Evolutionary conservation across 2,888 invertebrate genomes (phyloP).

Genomic region (Rhaphigaster nebulosa): DNA sequence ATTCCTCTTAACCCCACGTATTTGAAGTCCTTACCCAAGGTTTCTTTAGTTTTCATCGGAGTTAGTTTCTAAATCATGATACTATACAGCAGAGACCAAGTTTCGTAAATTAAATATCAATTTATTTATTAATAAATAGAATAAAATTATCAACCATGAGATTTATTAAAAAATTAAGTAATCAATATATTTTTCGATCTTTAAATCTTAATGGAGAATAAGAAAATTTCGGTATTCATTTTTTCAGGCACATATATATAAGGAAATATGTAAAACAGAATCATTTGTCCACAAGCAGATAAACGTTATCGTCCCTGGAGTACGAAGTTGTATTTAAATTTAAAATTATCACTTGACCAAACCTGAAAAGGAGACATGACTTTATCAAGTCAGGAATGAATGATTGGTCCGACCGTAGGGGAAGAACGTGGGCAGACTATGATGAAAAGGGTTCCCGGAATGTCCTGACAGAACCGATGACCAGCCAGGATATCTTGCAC

Average conservation of each 20-base stretch:
- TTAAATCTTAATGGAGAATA: no score
- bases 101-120: no score
- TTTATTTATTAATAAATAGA: no score
- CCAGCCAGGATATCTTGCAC: background rate
- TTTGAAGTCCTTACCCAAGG: no score
- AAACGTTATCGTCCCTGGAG: background rate
- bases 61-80: no score
- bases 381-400: constrained; percentile 11
- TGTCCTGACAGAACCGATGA: background rate
- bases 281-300: background rate
- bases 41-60: no score
- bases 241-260: background rate
- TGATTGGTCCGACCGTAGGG: background rate
- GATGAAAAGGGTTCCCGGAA: background rate
- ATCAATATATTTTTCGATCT: no score
- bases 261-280: background rate
- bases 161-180: no score
- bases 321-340: background rate
- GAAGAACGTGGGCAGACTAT: constrained; percentile 15
- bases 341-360: background rate
- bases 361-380: constrained; percentile 2
- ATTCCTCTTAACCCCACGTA: no score
- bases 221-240: no score
- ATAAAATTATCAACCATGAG: no score
- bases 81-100: no score